A percentile compares a stretch with the other conserved stretches of the same genome.
These are phyloP conservation scores for Aptenodytes forsteri DNA, from an alignment of 2,113 vertebrate species.

Conservation along the genomic window DNA sequence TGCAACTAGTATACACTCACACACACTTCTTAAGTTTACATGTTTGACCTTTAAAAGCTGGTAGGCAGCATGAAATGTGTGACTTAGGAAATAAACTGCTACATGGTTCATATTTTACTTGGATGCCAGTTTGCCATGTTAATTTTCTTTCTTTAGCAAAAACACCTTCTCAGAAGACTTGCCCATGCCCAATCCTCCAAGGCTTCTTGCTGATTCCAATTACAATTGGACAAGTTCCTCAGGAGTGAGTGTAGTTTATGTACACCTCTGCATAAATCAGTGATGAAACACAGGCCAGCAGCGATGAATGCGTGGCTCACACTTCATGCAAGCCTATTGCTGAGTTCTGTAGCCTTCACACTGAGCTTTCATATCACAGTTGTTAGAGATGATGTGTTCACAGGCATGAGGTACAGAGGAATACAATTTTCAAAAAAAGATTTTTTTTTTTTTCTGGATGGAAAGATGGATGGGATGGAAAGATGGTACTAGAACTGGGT, in stretches of 20 bases:
- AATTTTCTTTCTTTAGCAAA: background rate
- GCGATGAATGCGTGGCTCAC: rapidly evolving
- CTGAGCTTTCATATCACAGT: background rate
- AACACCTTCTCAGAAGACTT: background rate
- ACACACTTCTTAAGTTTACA: constrained; percentile 40
- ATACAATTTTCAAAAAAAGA: background rate
- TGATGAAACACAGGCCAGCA: background rate
- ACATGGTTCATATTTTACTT: background rate
- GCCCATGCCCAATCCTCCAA: background rate
- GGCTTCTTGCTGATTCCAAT: background rate
- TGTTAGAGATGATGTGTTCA: background rate
- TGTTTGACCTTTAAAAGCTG: constrained; percentile 48
- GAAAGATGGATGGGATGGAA: background rate
- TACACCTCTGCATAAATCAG: background rate
- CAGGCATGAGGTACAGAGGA: background rate
- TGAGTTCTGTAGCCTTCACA: background rate
- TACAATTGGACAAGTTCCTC: background rate
- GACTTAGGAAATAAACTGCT: background rate
- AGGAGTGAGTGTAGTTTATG: background rate
- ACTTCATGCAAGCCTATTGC: background rate
- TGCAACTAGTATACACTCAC: constrained; percentile 19
- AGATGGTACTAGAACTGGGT: background rate
- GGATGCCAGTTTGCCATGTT: background rate
- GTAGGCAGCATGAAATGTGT: background rate
- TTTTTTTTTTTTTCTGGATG: background rate